Conservation (phyloP, 23 tunicate genomes). For the Halocynthia roretzi region DNA sequence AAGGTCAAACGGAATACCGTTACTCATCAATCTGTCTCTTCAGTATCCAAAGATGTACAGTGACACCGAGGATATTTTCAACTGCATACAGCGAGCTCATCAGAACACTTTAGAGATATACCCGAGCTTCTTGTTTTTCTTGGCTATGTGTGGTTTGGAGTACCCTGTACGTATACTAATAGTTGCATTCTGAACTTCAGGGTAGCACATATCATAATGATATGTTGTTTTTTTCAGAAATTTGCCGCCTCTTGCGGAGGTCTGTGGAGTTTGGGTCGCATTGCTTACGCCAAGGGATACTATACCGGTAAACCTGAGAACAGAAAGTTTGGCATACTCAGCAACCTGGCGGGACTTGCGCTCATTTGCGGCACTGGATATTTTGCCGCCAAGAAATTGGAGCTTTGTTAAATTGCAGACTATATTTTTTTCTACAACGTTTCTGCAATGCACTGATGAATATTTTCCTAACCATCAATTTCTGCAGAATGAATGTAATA, state of each 20-base stretch:
- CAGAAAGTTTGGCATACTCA: slow-evolving; percentile 38
- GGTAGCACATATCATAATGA: neutral
- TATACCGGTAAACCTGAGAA: slow-evolving; percentile 47
- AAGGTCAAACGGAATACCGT: no score
- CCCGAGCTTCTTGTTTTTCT: slow-evolving; percentile 40
- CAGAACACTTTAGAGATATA: slow-evolving; percentile 56
- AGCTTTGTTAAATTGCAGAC: slow-evolving; percentile 12
- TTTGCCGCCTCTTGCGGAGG: slow-evolving; percentile 38
- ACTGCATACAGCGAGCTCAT: slow-evolving; percentile 70
- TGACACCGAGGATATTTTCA: slow-evolving; percentile 37
- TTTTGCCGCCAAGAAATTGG: slow-evolving; percentile 38
- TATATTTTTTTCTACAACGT: no score
- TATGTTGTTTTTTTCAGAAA: slow-evolving; percentile 21
- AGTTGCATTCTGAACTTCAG: neutral
- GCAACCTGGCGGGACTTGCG: slow-evolving; percentile 32
- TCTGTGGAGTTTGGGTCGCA: slow-evolving; percentile 49
- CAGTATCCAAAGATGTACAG: slow-evolving; percentile 73
- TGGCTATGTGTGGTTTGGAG: slow-evolving; percentile 42
- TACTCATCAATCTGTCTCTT: neutral
- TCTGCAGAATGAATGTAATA: no score
- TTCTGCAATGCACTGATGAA: no score
- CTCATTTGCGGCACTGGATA: slow-evolving; percentile 21
- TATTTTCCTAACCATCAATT: no score
- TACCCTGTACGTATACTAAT: slow-evolving; percentile 33
- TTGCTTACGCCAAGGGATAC: slow-evolving; percentile 56